phyloP scores from a whole-genome alignment of 1,140 invertebrate species.

The Apis cerana region DNA sequence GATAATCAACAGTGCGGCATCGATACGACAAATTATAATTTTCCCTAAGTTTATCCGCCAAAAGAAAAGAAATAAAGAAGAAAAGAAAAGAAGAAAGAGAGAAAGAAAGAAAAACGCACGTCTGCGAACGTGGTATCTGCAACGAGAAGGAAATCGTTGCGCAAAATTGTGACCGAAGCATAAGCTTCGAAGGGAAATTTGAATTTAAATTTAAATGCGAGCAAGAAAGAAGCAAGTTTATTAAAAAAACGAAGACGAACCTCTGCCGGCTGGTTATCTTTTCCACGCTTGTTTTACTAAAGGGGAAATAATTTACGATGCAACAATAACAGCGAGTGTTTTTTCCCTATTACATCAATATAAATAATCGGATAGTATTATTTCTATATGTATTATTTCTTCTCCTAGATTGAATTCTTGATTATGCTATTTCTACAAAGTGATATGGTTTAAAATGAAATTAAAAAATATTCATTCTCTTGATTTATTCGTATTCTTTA shows the following conservation, averaged over 20 bases:
- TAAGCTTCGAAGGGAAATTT: slow-evolving; percentile 1
- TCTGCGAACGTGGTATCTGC: not conserved
- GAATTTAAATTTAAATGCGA: slow-evolving; percentile 10
- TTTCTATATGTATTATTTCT: too few species aligned
- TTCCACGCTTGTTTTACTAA: not conserved
- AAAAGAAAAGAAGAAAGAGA: too few species aligned
- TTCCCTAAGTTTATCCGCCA: too few species aligned
- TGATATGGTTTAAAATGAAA: too few species aligned
- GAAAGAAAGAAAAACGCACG: too few species aligned
- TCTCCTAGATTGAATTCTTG: too few species aligned
- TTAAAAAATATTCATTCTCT: too few species aligned
- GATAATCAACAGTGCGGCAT: not conserved
- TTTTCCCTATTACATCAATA: too few species aligned
- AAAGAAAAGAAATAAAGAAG: too few species aligned
- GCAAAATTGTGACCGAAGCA: not conserved
- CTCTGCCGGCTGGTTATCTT: not conserved
- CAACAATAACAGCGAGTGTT: not conserved
- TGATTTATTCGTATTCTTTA: too few species aligned
- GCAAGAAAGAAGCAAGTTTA: not conserved
- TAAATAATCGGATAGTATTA: too few species aligned
- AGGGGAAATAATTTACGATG: not conserved
- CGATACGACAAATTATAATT: not conserved
- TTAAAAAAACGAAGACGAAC: not conserved
- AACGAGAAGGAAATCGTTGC: not conserved
- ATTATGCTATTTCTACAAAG: too few species aligned